phyloP scores from a whole-genome alignment of 1,140 invertebrate species.

The Drosophila carrolli region DNA sequence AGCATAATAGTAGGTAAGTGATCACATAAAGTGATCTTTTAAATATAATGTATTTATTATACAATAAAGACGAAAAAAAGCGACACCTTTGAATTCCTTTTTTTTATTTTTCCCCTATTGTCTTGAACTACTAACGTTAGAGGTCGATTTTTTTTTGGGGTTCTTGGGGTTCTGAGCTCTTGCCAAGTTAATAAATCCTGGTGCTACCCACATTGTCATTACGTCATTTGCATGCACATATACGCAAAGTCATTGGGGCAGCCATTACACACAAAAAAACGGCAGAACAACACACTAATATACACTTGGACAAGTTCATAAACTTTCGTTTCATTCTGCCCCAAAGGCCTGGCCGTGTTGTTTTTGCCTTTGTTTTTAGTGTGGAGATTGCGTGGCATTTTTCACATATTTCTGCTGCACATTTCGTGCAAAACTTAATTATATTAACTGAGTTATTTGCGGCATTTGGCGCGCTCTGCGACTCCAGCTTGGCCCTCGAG shows the following conservation, averaged over 20 bases:
- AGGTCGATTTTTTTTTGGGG: constrained; percentile 11
- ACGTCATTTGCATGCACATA: constrained; percentile 63
- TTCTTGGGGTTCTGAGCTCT: constrained; percentile 11
- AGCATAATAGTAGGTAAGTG: not conserved
- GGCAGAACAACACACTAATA: constrained; percentile 31
- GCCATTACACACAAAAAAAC: constrained; percentile 18
- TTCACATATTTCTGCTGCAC: constrained; percentile 78
- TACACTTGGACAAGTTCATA: constrained; percentile 68
- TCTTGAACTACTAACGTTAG: not conserved
- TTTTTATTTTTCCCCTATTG: not conserved
- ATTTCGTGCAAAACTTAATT: constrained; percentile 83
- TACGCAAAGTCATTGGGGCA: constrained; percentile 27
- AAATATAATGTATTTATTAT: too few relatives aligned
- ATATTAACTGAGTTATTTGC: constrained; percentile 83
- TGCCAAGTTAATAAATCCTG: constrained; percentile 53
- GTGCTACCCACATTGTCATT: constrained; percentile 47
- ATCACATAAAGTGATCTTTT: too few relatives aligned
- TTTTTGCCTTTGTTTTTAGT: constrained; percentile 24
- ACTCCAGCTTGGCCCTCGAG: constrained; percentile 51
- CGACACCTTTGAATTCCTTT: not conserved
- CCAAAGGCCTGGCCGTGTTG: constrained; percentile 12
- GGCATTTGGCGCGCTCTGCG: constrained; percentile 76
- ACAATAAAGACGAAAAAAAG: too few relatives aligned
- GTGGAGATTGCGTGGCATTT: constrained; percentile 79
- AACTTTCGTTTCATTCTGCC: constrained; percentile 59